Evolutionary conservation across 2,888 invertebrate species (phyloP), one percentile per base, ranked within the genome.

Genomic region (Drosophila diplacantha): DNA sequence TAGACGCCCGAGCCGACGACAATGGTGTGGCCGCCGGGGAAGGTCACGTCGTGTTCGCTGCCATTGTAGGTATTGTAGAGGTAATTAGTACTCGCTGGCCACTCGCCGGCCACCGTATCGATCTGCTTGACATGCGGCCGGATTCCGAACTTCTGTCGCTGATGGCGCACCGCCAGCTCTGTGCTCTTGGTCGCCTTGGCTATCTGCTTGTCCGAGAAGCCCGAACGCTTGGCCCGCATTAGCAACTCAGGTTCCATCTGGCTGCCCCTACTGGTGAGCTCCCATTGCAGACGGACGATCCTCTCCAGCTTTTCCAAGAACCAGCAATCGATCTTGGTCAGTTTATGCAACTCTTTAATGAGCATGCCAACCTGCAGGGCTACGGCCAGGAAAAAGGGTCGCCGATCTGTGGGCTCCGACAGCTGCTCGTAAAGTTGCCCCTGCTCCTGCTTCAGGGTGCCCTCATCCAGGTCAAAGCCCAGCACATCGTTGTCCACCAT

Each of bases 91-190:
- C 93, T 92, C 0, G 99, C 99, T 0, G 99, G 99, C 98, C 98
- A 99, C 89, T 99, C 99, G 0, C 98, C 99, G 37, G 99, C 98
- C 5, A 99, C 98, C 0, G 99, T 99, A 88, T 99, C 99, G 72
- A 99, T 99, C 90, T 98, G 97, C 88, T 99, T 99, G 0, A 99
- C 96, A 85, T 91, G 94, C 0, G 98, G 98, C 1, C 90, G 91
- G 20, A 98, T 93, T 39, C 92, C 92, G 87, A 90, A 90, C 83
- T 95, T 94, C 85, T 93, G 92, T 52, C 96, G 90, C 74, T 92
- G 90, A 77, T 93, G 94, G 31, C 96, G 90, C 3, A 96, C 92
- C 0, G 93, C 95, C 57, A 96, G 88, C 87, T 97, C 97, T 0
- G 97, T 96, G 83, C 95, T 97, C 87, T 95, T 94, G 16, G 95